Conservation (phyloP, 2,113 vertebrate species). For the Platanista minor region DNA sequence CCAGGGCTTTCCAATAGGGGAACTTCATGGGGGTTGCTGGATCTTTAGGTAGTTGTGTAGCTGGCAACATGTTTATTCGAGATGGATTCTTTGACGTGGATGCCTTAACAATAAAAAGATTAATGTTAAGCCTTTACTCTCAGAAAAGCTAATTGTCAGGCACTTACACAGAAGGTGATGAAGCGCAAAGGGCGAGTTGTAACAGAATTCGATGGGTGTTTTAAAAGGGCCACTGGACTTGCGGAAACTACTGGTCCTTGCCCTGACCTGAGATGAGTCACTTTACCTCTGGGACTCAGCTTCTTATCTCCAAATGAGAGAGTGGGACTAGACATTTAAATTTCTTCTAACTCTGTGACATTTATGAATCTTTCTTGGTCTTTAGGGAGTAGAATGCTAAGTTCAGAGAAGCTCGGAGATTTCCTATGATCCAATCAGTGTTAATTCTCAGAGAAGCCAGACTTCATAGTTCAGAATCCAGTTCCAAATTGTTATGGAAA, state of each 20-base stretch:
- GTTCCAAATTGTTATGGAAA: background rate
- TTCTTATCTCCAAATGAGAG: background rate
- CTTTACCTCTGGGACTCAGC: background rate
- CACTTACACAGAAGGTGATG: background rate
- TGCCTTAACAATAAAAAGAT: background rate
- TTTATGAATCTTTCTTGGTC: background rate
- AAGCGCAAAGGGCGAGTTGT: background rate
- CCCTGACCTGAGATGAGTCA: background rate
- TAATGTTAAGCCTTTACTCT: background rate
- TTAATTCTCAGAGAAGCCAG: constrained; percentile 16
- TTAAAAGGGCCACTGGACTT: background rate
- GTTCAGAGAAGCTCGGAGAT: background rate
- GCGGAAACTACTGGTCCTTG: background rate
- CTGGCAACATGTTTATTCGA: background rate
- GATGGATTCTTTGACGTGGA: background rate
- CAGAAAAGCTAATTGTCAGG: background rate
- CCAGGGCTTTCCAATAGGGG: background rate
- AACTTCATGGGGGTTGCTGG: background rate
- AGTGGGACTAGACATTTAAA: background rate
- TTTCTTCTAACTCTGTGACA: background rate
- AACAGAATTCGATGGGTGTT: background rate
- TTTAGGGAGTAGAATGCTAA: background rate
- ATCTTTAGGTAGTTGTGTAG: background rate
- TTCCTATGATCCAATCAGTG: background rate
- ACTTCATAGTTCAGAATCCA: background rate